Base-by-base conservation (phyloP, 92 coral and sea anemone species). In the Phymanthus crucifer region DNA sequence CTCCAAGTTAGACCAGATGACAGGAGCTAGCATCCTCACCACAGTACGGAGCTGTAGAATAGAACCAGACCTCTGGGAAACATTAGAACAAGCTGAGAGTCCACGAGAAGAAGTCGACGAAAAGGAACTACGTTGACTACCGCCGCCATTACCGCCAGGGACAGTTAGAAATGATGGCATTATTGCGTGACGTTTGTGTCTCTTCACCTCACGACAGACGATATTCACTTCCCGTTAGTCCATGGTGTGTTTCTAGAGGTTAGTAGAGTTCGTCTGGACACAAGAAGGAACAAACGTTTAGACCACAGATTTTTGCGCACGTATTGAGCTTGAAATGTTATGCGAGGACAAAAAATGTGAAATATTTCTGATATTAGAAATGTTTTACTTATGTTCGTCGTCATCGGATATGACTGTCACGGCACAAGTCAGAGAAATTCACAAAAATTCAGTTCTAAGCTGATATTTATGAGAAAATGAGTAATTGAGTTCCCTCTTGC, bases 1-100 rank as follows among this genome's bases (percentile, higher is more conserved):
- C 38, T 73, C 81, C 45, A 87, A n/a, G 48, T 75, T 80, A n/a
- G 87, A 86, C 92, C 95, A 89, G 18, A 89, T 75, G 12, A 87
- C 86, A 18, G 97, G 93, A 6, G 93, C 97, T 56, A 92, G 85
- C 97, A 92, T 86, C 58, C 82, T 93, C 19, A 92, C 91, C 36
- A 90, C 57, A 32, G 85, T 83, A 4, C 80, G 70, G 61, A 92
- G 87, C 23, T 75, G 70, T 1, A 77, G 72, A 13, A 24, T 40
- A 18, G 81, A 36, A 2, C 48, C 72, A 0, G 81, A 36, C 21
- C 33, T 35, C 69, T 65, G 72, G 32, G 81, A 35, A 26, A 72
- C 14, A 6, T 27, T 29, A 17, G 27, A 66, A 35, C 64, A 21
- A 3, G 81, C 57, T 7, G 81, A 61, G 2, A 47, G 40, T 0